These are phyloP conservation scores for Vulpes ferrilata DNA, from an alignment of 2,113 vertebrate species.

Conservation along the genomic window DNA sequence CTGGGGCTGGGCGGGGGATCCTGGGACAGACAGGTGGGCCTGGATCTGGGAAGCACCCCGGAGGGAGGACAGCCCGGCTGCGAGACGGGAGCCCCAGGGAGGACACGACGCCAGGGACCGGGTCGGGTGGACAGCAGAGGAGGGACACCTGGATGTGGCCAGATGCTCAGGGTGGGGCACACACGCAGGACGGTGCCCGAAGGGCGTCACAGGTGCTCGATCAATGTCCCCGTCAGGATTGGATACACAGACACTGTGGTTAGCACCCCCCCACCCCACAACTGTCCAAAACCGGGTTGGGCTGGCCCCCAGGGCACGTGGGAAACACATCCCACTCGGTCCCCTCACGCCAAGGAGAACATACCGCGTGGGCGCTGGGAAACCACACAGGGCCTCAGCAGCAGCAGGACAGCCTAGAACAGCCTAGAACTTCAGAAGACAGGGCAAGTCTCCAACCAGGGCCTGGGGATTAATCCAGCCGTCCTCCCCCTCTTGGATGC, in stretches of 20 bases:
- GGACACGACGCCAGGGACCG: neutral
- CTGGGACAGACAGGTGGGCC: neutral
- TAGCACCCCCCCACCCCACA: no score
- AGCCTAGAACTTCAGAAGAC: no score
- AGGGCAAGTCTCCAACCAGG: neutral
- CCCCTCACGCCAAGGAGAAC: neutral
- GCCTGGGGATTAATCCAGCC: fast-evolving
- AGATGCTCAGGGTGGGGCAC: neutral
- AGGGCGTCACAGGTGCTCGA: no score
- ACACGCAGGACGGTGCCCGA: fast-evolving
- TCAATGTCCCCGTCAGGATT: neutral
- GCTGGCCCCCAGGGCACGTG: neutral
- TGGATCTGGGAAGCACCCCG: neutral
- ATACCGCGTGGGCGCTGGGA: no score
- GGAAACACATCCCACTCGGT: neutral
- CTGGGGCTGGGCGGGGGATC: neutral
- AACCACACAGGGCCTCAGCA: neutral
- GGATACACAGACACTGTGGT: no score
- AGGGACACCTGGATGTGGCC: neutral
- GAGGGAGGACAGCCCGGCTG: neutral
- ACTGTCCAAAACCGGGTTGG: neutral
- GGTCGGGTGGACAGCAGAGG: neutral
- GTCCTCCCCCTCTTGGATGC: fast-evolving
- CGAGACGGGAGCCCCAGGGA: neutral
- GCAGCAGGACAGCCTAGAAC: neutral